Conservation (phyloP, 1,140 invertebrate genomes). For the Bilobella aurantiaca region DNA sequence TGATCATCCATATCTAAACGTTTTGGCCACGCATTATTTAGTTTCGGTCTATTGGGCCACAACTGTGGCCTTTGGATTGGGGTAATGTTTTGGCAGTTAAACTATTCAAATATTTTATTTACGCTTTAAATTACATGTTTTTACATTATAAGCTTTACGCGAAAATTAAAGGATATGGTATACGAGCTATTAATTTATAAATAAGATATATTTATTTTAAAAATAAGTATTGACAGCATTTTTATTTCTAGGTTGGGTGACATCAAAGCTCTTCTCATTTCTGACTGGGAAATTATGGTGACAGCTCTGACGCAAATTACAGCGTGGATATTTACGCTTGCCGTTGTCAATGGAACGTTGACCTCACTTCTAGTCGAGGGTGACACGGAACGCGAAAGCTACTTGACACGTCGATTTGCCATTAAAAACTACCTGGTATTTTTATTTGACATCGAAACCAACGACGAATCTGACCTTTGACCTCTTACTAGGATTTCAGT, state of each 20-base stretch:
- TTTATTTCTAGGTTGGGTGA: constrained; percentile 9
- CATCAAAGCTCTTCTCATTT: background rate
- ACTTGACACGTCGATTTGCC: constrained; percentile 20
- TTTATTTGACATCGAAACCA: background rate
- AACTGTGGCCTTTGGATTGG: constrained; percentile 17
- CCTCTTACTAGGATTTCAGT: constrained; percentile 12
- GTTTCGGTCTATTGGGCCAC: constrained; percentile 25
- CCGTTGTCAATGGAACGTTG: constrained; percentile 19
- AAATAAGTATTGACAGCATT: background rate
- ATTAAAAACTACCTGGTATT: constrained; percentile 25
- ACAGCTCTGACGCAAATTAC: constrained; percentile 20
- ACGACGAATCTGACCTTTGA: no score
- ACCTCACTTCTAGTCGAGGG: constrained; percentile 29
- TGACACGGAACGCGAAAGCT: constrained; percentile 29
- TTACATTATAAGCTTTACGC: no score
- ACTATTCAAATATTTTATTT: no score
- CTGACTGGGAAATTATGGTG: constrained; percentile 12
- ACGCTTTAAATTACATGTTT: no score
- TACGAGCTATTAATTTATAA: no score
- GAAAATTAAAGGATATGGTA: no score
- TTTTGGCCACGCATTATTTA: constrained; percentile 21
- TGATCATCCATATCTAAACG: constrained; percentile 1
- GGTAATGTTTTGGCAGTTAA: no score
- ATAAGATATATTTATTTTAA: no score
- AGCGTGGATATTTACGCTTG: constrained; percentile 26